Evolutionary conservation across 2,113 vertebrate species (phyloP).

Genomic region (Labeo rohita): DNA sequence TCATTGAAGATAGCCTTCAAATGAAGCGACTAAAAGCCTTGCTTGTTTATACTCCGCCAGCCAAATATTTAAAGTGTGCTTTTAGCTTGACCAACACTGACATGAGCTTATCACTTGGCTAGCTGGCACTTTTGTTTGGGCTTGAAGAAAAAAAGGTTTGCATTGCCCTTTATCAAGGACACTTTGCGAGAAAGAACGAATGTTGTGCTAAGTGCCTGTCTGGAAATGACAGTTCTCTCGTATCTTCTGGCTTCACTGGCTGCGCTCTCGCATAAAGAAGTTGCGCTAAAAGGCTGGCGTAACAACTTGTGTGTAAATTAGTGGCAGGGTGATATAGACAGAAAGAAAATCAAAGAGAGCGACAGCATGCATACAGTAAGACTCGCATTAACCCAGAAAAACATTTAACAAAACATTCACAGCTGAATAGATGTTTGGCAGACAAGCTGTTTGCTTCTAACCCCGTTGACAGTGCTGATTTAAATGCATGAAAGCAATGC

Average conservation of each 20-base stretch:
- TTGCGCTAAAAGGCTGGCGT: background rate
- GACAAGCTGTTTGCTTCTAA: background rate
- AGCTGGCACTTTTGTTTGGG: constrained; percentile 2
- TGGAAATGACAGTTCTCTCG: constrained; percentile 46
- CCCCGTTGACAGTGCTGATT: background rate
- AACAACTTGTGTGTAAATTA: background rate
- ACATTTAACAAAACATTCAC: background rate
- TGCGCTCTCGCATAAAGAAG: constrained; percentile 24
- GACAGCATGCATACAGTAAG: background rate
- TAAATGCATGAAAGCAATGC: background rate
- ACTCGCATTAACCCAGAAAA: constrained; percentile 1
- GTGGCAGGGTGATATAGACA: background rate
- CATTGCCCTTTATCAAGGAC: constrained; percentile 40
- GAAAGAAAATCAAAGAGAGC: constrained; percentile 12
- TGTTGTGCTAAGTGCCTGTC: constrained; percentile 31
- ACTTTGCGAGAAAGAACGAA: constrained; percentile 39
- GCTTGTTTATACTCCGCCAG: background rate
- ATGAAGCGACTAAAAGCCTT: background rate
- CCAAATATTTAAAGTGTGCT: background rate
- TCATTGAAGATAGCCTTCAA: background rate
- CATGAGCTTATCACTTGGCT: constrained; percentile 33
- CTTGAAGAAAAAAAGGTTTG: constrained; percentile 27
- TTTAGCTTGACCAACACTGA: constrained; percentile 19
- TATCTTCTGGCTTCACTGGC: constrained; percentile 24
- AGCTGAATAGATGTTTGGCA: constrained; percentile 4